Conservation (phyloP, 2,113 vertebrate genomes). For the Burhinus bistriatus region DNA sequence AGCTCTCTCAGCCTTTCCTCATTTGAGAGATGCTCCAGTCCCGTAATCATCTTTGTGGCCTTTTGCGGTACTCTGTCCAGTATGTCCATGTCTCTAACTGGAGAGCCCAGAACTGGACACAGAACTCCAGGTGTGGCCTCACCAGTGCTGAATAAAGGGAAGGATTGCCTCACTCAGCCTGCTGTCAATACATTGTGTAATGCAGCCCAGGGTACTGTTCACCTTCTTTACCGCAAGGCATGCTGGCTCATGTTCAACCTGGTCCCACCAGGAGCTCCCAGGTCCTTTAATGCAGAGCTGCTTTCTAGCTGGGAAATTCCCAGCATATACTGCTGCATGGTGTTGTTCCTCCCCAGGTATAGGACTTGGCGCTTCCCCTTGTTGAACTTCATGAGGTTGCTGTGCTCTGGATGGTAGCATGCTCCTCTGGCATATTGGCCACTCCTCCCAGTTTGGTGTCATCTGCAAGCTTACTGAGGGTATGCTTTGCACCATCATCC, state of each 20-base stretch:
- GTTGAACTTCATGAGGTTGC: background rate
- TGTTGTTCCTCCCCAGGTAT: background rate
- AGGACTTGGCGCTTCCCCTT: background rate
- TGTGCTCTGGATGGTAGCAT: background rate
- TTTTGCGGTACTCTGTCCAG: background rate
- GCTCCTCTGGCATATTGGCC: background rate
- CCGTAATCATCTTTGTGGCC: background rate
- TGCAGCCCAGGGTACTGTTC: background rate
- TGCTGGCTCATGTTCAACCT: background rate
- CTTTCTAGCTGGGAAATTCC: background rate
- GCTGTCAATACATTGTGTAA: background rate
- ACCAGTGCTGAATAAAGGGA: background rate
- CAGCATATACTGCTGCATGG: background rate
- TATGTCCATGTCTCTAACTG: background rate
- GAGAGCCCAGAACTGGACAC: background rate
- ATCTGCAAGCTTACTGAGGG: background rate
- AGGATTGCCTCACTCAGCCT: background rate
- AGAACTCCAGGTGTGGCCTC: background rate
- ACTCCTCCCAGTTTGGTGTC: background rate
- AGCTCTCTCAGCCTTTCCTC: background rate
- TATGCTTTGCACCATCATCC: fast-evolving
- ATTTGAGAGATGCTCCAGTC: background rate
- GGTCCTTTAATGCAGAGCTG: background rate
- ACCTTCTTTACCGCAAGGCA: background rate
- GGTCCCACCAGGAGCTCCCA: background rate